Evolutionary conservation across 2,797 vertebrate species (phyloP).

Genomic region (Triplophysa yarkandensis): DNA sequence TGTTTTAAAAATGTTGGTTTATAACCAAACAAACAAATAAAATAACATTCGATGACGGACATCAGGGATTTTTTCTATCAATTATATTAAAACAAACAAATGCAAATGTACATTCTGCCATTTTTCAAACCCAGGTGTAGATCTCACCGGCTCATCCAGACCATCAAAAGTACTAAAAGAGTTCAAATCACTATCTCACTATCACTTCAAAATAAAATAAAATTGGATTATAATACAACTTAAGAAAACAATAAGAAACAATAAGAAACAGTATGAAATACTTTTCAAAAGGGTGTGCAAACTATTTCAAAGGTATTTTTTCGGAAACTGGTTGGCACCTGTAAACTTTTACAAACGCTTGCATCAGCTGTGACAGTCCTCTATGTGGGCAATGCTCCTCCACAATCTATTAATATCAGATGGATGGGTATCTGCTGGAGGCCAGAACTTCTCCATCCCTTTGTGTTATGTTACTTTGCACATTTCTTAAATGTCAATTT

Average conservation of each 20-base stretch:
- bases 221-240: too few species aligned
- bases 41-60: too few species aligned
- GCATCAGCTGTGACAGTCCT: slow-evolving; percentile 42
- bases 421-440: slow-evolving; percentile 7
- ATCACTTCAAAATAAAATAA: too few species aligned
- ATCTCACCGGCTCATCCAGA: too few species aligned
- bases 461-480: background rate
- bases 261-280: background rate
- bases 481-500: background rate
- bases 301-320: background rate
- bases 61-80: too few species aligned
- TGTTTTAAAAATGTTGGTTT: too few species aligned
- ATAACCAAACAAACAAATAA: too few species aligned
- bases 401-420: slow-evolving; percentile 25
- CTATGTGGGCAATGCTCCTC: slow-evolving; percentile 30
- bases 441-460: background rate
- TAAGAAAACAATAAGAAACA: background rate
- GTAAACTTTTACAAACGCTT: slow-evolving; percentile 40
- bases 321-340: slow-evolving; percentile 31
- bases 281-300: slow-evolving; percentile 2
- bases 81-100: too few species aligned
- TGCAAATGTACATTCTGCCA: too few species aligned
- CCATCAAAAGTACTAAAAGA: too few species aligned
- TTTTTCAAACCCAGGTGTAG: too few species aligned
- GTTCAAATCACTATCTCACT: too few species aligned